These are phyloP conservation scores for Lophotis ruficrista DNA, from an alignment of 2,113 vertebrate species.

Conservation along the genomic window DNA sequence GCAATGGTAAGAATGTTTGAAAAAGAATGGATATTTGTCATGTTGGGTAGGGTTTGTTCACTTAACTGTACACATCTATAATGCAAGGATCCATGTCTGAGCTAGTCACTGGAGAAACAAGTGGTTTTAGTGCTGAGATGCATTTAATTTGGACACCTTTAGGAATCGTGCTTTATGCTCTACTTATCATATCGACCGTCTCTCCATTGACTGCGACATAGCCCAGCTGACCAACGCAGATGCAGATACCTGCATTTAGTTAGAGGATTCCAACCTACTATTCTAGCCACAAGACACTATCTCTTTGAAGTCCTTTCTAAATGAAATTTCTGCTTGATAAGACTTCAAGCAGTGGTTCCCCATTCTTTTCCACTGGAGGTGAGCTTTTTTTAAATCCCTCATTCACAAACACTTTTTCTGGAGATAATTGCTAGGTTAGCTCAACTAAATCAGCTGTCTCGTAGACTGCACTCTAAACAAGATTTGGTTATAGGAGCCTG, in stretches of 20 bases:
- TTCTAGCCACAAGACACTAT: background rate
- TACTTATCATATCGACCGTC: background rate
- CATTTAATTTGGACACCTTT: background rate
- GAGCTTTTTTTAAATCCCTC: background rate
- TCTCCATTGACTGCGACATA: background rate
- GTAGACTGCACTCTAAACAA: background rate
- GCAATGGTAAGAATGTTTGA: background rate
- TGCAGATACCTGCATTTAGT: background rate
- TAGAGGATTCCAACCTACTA: background rate
- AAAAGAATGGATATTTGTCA: background rate
- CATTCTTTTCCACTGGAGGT: background rate
- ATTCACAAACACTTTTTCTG: background rate
- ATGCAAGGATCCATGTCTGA: background rate
- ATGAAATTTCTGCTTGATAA: background rate
- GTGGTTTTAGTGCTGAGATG: background rate
- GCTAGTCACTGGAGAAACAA: background rate
- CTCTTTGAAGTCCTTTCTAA: background rate
- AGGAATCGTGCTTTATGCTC: background rate
- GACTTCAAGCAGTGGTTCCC: background rate
- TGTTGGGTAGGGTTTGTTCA: background rate
- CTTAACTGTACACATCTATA: conserved; percentile 7
- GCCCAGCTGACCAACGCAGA: background rate
- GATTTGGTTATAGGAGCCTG: background rate
- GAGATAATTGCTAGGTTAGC: background rate
- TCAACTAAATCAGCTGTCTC: conserved; percentile 4